These are phyloP conservation scores for Gymnosoma rotundatum DNA, from an alignment of 2,888 invertebrate species.

Conservation along the genomic window DNA sequence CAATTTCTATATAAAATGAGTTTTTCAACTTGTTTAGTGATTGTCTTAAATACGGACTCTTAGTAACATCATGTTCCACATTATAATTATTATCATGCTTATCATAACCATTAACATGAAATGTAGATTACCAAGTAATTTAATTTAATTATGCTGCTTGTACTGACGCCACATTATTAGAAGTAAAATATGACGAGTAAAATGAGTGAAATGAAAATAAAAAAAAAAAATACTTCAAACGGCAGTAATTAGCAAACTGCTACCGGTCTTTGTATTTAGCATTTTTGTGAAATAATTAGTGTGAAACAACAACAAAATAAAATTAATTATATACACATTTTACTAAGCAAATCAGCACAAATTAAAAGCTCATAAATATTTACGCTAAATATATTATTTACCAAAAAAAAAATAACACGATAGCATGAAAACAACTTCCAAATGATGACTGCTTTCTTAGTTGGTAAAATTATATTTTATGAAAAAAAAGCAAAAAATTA, in stretches of 20 bases:
- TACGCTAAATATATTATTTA: constrained; percentile 15
- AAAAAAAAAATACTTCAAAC: constrained; percentile 34
- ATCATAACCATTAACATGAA: constrained; percentile 11
- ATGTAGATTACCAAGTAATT: constrained; percentile 38
- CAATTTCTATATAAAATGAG: too few relatives aligned
- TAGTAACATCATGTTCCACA: neutral
- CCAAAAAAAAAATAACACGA: neutral
- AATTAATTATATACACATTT: neutral
- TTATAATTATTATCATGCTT: constrained; percentile 6
- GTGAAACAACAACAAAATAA: neutral
- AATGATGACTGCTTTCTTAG: too few relatives aligned
- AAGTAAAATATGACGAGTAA: neutral
- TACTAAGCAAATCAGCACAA: constrained; percentile 14
- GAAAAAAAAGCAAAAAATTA: too few relatives aligned
- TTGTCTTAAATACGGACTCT: too few relatives aligned
- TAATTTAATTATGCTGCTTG: neutral
- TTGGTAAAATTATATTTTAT: too few relatives aligned
- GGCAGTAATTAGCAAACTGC: constrained; percentile 50
- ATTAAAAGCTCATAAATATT: constrained; percentile 61
- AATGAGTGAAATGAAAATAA: neutral
- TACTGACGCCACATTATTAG: neutral
- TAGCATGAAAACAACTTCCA: too few relatives aligned
- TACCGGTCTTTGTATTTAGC: constrained; percentile 13
- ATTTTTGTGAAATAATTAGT: constrained; percentile 35
- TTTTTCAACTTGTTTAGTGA: too few relatives aligned